phyloP scores from a whole-genome alignment of 2,888 invertebrate genomes.

The Drosophila falleni region DNA sequence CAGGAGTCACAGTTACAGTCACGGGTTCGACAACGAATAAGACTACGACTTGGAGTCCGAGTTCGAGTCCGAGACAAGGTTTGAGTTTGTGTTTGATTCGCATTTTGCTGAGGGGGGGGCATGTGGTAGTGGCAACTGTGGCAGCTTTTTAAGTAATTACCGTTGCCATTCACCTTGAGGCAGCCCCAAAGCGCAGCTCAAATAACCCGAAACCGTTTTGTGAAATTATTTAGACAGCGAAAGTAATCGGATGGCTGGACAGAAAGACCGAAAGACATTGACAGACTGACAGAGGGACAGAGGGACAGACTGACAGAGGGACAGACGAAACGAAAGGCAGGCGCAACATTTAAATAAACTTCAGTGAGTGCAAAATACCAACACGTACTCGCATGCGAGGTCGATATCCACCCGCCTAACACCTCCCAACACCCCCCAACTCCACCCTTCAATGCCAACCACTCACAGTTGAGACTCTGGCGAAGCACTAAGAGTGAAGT shows the following conservation, averaged over 20 bases:
- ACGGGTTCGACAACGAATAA: conserved; percentile 10
- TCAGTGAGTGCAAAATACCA: conserved; percentile 55
- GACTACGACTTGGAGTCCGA: background rate
- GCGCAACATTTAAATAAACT: conserved; percentile 67
- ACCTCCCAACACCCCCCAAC: background rate
- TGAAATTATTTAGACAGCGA: conserved; percentile 76
- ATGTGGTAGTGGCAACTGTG: conserved; percentile 17
- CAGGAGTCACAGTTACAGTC: conserved; percentile 32
- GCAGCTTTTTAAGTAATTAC: conserved; percentile 74
- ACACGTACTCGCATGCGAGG: conserved; percentile 47
- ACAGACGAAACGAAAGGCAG: conserved; percentile 14
- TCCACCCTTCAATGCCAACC: background rate
- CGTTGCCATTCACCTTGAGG: conserved; percentile 77
- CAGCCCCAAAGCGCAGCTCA: conserved; percentile 63
- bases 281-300: conserved; percentile 19
- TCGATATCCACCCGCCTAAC: conserved; percentile 20
- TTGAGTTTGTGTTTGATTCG: conserved; percentile 22
- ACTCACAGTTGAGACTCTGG: conserved; percentile 12
- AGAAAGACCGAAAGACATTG: conserved; percentile 20
- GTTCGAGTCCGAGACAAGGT: background rate
- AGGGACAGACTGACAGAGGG: conserved; percentile 14
- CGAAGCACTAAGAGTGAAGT: conserved; percentile 68
- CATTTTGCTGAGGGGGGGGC: background rate
- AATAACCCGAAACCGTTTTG: conserved; percentile 72
- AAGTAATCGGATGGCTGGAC: conserved; percentile 69